Conservation (phyloP, 2,113 vertebrate species). For the Antechinus flavipes region DNA sequence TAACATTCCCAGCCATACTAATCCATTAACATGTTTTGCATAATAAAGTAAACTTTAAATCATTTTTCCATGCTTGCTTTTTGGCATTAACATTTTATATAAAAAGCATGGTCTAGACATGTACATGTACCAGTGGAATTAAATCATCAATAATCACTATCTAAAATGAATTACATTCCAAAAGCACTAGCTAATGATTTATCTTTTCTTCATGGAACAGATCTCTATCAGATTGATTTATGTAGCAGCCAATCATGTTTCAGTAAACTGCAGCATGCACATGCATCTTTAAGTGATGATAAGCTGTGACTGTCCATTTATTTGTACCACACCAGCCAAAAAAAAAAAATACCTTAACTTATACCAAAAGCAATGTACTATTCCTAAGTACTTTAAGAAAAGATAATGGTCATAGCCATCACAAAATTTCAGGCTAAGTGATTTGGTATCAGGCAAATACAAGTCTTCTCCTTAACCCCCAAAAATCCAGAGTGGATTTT, state of each 20-base stretch:
- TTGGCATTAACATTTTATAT: slow-evolving; percentile 82
- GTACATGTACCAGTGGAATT: slow-evolving; percentile 93
- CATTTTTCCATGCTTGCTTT: slow-evolving; percentile 70
- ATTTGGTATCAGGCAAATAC: slow-evolving; percentile 46
- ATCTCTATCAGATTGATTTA: slow-evolving; percentile 99
- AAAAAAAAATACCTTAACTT: slow-evolving; percentile 38
- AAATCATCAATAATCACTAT: slow-evolving; percentile 99
- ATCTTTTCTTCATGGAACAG: slow-evolving; percentile 94
- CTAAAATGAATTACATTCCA: slow-evolving; percentile 94
- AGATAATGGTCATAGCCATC: slow-evolving; percentile 57
- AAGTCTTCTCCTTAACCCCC: slow-evolving; percentile 14
- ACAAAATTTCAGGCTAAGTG: slow-evolving; percentile 71
- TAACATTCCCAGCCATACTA: slow-evolving; percentile 27
- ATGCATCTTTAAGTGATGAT: slow-evolving; percentile 98
- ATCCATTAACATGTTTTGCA: slow-evolving; percentile 66
- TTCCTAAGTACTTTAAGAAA: slow-evolving; percentile 62
- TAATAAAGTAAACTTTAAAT: slow-evolving; percentile 62
- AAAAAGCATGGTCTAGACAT: slow-evolving; percentile 85
- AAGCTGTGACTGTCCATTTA: slow-evolving; percentile 92
- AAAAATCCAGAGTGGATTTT: slow-evolving; percentile 40
- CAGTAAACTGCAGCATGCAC: slow-evolving; percentile 93
- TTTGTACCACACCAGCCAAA: slow-evolving; percentile 87
- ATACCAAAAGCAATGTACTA: slow-evolving; percentile 44
- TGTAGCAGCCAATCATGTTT: slow-evolving; percentile 99
- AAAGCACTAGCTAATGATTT: slow-evolving; percentile 97